phyloP scores from a whole-genome alignment of 2,888 invertebrate genomes.

The Brenthis daphne region DNA sequence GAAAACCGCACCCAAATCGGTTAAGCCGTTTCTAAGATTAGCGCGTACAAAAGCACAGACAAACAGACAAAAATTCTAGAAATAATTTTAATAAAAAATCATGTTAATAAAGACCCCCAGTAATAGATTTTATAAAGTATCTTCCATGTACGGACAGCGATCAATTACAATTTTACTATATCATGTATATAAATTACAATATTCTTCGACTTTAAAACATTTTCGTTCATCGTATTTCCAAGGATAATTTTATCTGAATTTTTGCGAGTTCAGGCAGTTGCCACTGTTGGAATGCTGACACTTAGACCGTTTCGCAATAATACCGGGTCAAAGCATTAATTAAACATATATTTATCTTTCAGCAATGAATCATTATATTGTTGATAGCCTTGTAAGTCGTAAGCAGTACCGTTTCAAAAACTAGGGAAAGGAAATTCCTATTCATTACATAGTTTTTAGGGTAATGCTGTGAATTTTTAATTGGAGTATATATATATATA shows the following conservation, averaged over 20 bases:
- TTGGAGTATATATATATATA: not conserved
- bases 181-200: too few relatives aligned
- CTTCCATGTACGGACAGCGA: too few relatives aligned
- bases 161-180: too few relatives aligned
- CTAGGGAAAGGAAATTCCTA: constrained; percentile 64
- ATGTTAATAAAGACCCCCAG: too few relatives aligned
- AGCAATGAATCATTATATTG: constrained; percentile 52
- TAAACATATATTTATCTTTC: constrained; percentile 41
- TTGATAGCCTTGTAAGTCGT: constrained; percentile 52
- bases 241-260: not conserved
- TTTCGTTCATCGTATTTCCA: too few relatives aligned
- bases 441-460: constrained; percentile 11
- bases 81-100: too few relatives aligned
- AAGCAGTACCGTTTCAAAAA: constrained; percentile 43
- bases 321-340: constrained; percentile 39
- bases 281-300: constrained; percentile 34
- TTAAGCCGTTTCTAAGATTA: too few relatives aligned
- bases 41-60: too few relatives aligned
- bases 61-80: too few relatives aligned
- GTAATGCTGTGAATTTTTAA: constrained; percentile 5
- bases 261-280: constrained; percentile 1
- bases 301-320: constrained; percentile 34
- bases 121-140: too few relatives aligned
- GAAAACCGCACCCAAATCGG: too few relatives aligned
- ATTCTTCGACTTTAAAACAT: too few relatives aligned